Percentiles rank a stretch among this genome's conserved stretches.
Evolutionary conservation across 2,888 invertebrate genomes (phyloP).

Genomic region (Papilio demoleus): DNA sequence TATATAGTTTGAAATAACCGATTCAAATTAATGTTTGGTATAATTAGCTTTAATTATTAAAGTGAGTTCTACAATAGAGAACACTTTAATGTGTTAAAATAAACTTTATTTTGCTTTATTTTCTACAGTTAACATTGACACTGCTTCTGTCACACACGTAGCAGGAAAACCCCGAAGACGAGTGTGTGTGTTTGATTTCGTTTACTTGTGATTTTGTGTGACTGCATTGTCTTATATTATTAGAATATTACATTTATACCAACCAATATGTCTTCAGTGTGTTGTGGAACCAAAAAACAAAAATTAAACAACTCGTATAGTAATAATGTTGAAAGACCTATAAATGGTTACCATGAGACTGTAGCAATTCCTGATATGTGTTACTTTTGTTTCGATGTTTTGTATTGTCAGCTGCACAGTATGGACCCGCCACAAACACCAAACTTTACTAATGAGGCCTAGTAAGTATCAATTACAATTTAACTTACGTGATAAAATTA

Average conservation of each 20-base stretch:
- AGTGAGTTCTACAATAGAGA: too few species aligned
- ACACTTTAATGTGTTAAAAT: too few species aligned
- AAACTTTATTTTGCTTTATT: too few species aligned
- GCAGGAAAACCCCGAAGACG: conserved; percentile 52
- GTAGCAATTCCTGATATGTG: conserved; percentile 98
- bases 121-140: conserved; percentile 19
- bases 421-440: conserved; percentile 96
- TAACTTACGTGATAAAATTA: conserved; percentile 24
- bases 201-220: conserved; percentile 63
- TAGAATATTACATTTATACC: conserved; percentile 54
- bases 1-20: too few species aligned
- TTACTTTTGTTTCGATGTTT: conserved; percentile 99
- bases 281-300: conserved; percentile 96
- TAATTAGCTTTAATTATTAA: too few species aligned
- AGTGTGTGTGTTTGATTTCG: conserved; percentile 60
- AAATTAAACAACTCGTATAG: conserved; percentile 89
- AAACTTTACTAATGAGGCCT: conserved; percentile 96
- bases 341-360: conserved; percentile 79
- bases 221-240: conserved; percentile 59
- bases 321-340: conserved; percentile 84
- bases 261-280: conserved; percentile 92
- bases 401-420: conserved; percentile 96
- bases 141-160: conserved; percentile 47
- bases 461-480: conserved; percentile 86
- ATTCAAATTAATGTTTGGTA: too few species aligned